phyloP scores from a whole-genome alignment of 2,888 invertebrate species.

The Lasius platythorax region DNA sequence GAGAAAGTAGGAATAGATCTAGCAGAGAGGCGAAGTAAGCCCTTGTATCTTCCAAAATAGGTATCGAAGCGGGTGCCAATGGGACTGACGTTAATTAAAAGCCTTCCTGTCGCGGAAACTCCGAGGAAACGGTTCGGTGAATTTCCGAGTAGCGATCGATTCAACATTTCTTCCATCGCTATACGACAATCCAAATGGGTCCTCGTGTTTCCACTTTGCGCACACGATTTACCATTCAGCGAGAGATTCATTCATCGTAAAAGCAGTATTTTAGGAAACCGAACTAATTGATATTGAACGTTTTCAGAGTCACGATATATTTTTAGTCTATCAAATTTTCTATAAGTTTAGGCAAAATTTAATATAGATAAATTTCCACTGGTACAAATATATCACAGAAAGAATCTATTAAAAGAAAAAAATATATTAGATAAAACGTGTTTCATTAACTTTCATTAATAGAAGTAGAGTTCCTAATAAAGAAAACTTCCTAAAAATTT shows the following conservation, averaged over 20 bases:
- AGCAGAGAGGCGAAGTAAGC: slow-evolving; percentile 34
- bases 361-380: neutral
- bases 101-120: slow-evolving; percentile 48
- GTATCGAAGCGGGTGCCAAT: slow-evolving; percentile 63
- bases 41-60: slow-evolving; percentile 70
- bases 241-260: slow-evolving; percentile 14
- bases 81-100: slow-evolving; percentile 74
- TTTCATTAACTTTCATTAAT: neutral
- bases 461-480: neutral
- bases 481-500: neutral
- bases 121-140: slow-evolving; percentile 34
- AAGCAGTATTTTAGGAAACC: slow-evolving; percentile 23
- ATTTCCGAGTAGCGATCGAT: slow-evolving; percentile 50
- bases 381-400: neutral
- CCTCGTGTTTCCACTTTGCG: slow-evolving; percentile 42
- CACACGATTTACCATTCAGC: slow-evolving; percentile 36
- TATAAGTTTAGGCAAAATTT: neutral
- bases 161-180: slow-evolving; percentile 41
- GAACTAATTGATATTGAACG: slow-evolving; percentile 38
- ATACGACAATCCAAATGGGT: slow-evolving; percentile 36
- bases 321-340: neutral
- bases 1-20: slow-evolving; percentile 12
- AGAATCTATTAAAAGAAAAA: neutral
- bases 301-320: neutral
- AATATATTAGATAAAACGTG: neutral